phyloP scores from a whole-genome alignment of 1,140 invertebrate genomes.

The Pygmarrhopalites habei region DNA sequence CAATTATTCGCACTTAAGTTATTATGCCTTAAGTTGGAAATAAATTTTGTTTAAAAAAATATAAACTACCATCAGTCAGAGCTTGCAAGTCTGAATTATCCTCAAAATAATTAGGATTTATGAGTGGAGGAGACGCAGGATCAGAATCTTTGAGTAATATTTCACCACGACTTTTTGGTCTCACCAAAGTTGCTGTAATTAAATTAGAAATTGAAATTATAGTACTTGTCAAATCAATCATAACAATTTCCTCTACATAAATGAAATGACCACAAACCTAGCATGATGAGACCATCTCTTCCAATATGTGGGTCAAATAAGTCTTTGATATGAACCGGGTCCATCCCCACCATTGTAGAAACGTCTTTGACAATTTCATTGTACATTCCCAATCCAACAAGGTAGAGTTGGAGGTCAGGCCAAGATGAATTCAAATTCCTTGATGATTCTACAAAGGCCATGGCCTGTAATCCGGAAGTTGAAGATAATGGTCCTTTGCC shows the following conservation, averaged over 20 bases:
- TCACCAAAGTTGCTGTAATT: conserved; percentile 10
- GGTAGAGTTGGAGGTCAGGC: conserved; percentile 15
- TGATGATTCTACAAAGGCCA: conserved; percentile 13
- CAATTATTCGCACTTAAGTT: not conserved
- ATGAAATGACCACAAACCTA: too few relatives aligned
- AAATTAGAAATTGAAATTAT: too few relatives aligned
- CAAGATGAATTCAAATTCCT: not conserved
- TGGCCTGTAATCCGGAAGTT: conserved; percentile 10
- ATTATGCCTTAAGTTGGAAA: too few relatives aligned
- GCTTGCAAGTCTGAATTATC: conserved; percentile 2
- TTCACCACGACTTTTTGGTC: conserved; percentile 16
- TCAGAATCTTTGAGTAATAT: conserved; percentile 6
- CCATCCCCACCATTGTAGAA: conserved; percentile 1
- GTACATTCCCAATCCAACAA: conserved; percentile 15
- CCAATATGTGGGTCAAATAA: conserved; percentile 12
- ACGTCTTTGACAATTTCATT: not conserved
- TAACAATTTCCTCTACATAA: too few relatives aligned
- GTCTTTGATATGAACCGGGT: not conserved
- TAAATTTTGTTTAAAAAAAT: not conserved
- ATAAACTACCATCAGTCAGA: conserved; percentile 3
- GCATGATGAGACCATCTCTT: conserved; percentile 14
- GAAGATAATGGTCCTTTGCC: conserved; percentile 12
- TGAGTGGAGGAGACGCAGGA: conserved; percentile 4
- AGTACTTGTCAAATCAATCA: too few relatives aligned
- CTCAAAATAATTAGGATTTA: conserved; percentile 21